Percentiles rank a stretch among this genome's conserved stretches.
Evolutionary conservation across 2,797 vertebrate species (phyloP).

Genomic region (Micropoecilia bifurca): DNA sequence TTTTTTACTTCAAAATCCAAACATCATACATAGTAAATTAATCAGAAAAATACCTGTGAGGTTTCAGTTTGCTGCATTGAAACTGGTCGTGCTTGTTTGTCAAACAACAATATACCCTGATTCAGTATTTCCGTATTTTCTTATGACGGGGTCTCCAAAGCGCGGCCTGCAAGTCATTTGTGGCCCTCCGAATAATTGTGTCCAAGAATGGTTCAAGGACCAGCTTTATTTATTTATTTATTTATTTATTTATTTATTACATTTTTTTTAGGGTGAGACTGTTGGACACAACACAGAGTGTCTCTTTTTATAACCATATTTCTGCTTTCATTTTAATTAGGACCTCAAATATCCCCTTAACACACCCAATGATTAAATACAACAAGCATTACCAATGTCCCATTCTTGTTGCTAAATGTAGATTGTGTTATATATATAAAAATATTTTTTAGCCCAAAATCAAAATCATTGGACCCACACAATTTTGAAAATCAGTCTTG

Average conservation of each 20-base stretch:
- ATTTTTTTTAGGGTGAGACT: neutral
- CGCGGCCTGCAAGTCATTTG: neutral
- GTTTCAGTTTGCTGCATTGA: too few species aligned
- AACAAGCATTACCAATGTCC: too few species aligned
- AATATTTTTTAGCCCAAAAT: neutral
- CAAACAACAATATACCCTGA: neutral
- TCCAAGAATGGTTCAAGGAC: neutral
- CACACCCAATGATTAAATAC: too few species aligned
- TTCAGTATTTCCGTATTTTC: neutral
- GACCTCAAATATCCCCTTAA: too few species aligned
- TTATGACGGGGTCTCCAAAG: neutral
- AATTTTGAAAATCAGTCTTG: neutral
- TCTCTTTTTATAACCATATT: neutral
- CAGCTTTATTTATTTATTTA: neutral
- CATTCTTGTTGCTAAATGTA: neutral
- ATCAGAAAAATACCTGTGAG: neutral
- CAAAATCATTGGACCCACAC: neutral
- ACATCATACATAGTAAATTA: neutral
- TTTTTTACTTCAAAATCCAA: neutral
- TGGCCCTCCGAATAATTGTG: neutral
- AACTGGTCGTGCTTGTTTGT: too few species aligned
- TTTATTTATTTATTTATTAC: too few species aligned
- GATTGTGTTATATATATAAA: neutral
- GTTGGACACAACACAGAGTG: neutral
- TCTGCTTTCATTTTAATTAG: neutral